A percentile compares a stretch with the other conserved stretches of the same genome.
Conservation (phyloP, 2,888 invertebrate species). For the Thecophora atra region DNA sequence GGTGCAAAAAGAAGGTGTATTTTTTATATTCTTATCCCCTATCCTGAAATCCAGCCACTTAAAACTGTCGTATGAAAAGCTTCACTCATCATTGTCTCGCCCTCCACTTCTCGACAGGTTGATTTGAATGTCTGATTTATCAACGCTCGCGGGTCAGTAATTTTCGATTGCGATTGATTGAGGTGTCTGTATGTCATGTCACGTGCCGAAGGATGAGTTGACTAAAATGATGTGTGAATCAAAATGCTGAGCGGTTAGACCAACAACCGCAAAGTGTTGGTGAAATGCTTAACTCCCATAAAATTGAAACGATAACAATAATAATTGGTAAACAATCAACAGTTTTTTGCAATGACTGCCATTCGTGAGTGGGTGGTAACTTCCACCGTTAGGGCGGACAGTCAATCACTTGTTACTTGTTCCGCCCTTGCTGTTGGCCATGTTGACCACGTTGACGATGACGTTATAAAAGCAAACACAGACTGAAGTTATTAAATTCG, state of each 20-base stretch:
- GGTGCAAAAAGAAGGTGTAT: neutral
- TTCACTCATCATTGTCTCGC: slow-evolving; percentile 5
- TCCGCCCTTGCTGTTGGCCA: neutral
- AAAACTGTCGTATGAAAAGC: slow-evolving; percentile 13
- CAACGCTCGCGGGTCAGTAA: slow-evolving; percentile 34
- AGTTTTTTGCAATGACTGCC: slow-evolving; percentile 12
- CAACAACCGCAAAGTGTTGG: neutral
- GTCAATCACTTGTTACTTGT: neutral
- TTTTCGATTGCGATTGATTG: slow-evolving; percentile 11
- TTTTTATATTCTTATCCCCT: slow-evolving; percentile 13
- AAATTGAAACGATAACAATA: neutral
- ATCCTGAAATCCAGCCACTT: slow-evolving; percentile 37
- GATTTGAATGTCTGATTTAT: slow-evolving; percentile 23
- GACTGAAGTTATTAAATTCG: neutral
- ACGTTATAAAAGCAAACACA: slow-evolving; percentile 19
- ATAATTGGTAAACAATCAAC: slow-evolving; percentile 34
- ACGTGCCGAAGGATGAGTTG: slow-evolving; percentile 43
- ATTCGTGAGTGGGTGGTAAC: neutral
- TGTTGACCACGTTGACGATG: neutral
- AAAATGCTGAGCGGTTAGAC: slow-evolving; percentile 40
- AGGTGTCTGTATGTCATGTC: slow-evolving; percentile 26
- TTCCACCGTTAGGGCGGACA: neutral
- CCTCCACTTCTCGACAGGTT: neutral
- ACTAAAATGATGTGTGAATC: slow-evolving; percentile 62
- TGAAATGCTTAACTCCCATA: neutral